Evolutionary conservation across 2,113 vertebrate genomes (phyloP), one percentile per base, ranked within the genome.

Genomic region (Pholis gunnellus): DNA sequence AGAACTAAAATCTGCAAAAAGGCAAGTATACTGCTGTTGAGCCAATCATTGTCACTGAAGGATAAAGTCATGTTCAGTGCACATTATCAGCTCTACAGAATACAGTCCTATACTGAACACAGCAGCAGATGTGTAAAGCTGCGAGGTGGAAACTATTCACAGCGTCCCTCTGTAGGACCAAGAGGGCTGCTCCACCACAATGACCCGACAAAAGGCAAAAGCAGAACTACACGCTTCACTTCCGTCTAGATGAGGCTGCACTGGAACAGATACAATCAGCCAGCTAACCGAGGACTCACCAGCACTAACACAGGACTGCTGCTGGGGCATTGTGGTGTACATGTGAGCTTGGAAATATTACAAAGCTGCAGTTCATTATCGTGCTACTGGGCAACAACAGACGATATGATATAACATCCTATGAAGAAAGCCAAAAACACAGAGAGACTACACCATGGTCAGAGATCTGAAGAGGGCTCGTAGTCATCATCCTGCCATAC

Each of bases 191-290:
- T 65, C 36, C 0, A 71, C 48, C 79, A 75, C 79, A 74, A 27
- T 69, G 79, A 78, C 6, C 2, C 17, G 1, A 40, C 79, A 72
- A 44, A 31, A 10, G 3, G 5, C 42, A 52, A 82, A 88, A 84
- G 67, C 67, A 84, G 82, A 87, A 82, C 13, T 20, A 70, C 2
- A 46, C 17, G 40, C 2, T 48, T 66, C 69, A 74, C 69, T 65
- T 78, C 72, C 15, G 13, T 29, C 6, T 36, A n/a, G 27, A 69
- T 44, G 56, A 48, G 29, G 15, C 9, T 34, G 27, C 25, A 17
- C 29, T 34, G 38, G 46, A 52, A 36, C n/a, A 60, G 52, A 38
- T 20, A 0, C 2, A 42, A 11, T 34, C 36, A 8, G 17, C n/a
- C 10, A 38, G 60, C 57, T 14, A 57, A n/a, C 34, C 17, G 13